Evolutionary conservation across 2,797 vertebrate species (phyloP), one percentile per base, ranked within the genome.

Genomic region (Arnoldichthys spilopterus): DNA sequence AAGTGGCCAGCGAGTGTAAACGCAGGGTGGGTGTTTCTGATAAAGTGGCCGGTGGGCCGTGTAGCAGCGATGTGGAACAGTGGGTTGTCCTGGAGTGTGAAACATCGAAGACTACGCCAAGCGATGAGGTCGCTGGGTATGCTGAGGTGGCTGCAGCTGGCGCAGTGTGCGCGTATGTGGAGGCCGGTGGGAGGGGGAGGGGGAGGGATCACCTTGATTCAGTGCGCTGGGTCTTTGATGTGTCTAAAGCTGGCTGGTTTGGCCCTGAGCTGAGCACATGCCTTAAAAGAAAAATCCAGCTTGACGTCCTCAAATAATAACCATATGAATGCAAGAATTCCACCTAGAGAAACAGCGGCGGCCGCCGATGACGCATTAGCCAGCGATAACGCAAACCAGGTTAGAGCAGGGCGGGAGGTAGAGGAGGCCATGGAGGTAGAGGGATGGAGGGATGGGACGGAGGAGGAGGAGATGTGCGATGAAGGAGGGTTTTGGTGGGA

Each of bases 281-380:
- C 91, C 90, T 93, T 92, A 83, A 83, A 93, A 92, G 87, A 80
- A 93, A 93, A 93, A 93, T 92, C 86, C 91, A 94, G 92, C 93
- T 94, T 97, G 96, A 98, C 95, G 94, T 96, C 94, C 93, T 94
- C 88, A 98, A 99, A 99, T 98, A 95, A 98, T 95, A 98, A 98
- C 96, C 97, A 98, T 95, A 99, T 98, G 97, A 95, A 92, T 91
- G 88, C 89, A 92, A 92, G 94, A 95, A 93, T 95, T 96, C 93
- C 93, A 95, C 87, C 92, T 92, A 91, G 79, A 90, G 93, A 94
- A 92, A 91, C 91, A 90, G 87, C 89, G 93, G 91, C 94, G 94
- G 92, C 91, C 89, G 88, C 92, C 92, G 93, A 96, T 95, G 94
- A 96, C 92, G 95, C 94, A 96, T 96, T 96, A 96, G 96, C 95